A percentile compares a stretch with the other conserved stretches of the same genome.
Conservation (phyloP, 2,888 invertebrate species). For the Eilema griseolum region DNA sequence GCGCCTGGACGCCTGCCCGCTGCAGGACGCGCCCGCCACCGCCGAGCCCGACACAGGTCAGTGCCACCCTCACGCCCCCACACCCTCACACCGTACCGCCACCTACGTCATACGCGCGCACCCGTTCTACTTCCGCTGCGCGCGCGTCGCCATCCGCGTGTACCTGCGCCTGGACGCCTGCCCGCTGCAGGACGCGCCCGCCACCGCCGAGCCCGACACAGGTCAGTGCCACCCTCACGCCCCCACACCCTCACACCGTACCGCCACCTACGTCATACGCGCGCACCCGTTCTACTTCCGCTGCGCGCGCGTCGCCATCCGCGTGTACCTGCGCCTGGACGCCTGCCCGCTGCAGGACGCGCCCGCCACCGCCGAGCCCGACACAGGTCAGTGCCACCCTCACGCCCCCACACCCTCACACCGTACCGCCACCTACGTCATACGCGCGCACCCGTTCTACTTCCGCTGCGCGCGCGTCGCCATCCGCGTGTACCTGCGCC, state of each 20-base stretch:
- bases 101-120: too few species aligned
- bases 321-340: constrained; percentile 95
- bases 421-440: too few species aligned
- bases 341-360: constrained; percentile 95
- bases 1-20: constrained; percentile 93
- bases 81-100: too few species aligned
- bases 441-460: too few species aligned
- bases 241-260: too few species aligned
- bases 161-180: constrained; percentile 95
- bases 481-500: constrained; percentile 95
- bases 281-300: too few species aligned
- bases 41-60: constrained; percentile 96
- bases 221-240: constrained; percentile 84
- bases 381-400: constrained; percentile 90
- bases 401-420: too few species aligned
- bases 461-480: too few species aligned
- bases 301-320: too few species aligned
- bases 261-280: too few species aligned
- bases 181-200: constrained; percentile 94
- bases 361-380: constrained; percentile 93
- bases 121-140: too few species aligned
- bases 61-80: constrained; percentile 6
- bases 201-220: constrained; percentile 94
- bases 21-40: constrained; percentile 93
- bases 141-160: constrained; percentile 91